phyloP scores from a whole-genome alignment of 2,113 vertebrate species.

The Haliaeetus leucogaster region DNA sequence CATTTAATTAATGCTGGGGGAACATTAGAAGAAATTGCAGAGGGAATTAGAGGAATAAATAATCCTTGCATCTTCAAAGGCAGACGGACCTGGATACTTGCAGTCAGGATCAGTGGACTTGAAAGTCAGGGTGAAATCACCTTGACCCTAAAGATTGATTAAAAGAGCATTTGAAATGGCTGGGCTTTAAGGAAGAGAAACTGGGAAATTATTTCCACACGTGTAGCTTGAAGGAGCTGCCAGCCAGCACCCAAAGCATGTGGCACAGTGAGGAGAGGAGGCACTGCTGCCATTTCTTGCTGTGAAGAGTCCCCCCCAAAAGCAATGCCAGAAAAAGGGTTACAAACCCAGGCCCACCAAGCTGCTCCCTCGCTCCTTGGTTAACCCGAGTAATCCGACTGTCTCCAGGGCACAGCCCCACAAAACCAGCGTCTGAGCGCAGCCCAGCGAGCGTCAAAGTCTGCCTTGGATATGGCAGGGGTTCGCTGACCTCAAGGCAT shows the following conservation, averaged over 20 bases:
- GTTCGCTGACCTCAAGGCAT: background rate
- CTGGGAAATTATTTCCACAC: background rate
- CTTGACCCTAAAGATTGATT: slow-evolving; percentile 2
- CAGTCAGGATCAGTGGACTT: slow-evolving; percentile 9
- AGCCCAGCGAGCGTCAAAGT: background rate
- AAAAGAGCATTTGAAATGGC: background rate
- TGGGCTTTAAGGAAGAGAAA: background rate
- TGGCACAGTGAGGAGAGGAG: accelerated
- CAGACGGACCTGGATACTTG: background rate
- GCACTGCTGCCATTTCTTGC: background rate
- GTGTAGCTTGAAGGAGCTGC: background rate
- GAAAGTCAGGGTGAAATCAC: slow-evolving; percentile 20
- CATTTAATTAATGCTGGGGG: background rate
- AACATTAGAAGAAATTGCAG: background rate
- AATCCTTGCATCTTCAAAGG: slow-evolving; percentile 41
- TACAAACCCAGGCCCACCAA: background rate
- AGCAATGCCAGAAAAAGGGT: background rate
- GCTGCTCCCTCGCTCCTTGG: background rate
- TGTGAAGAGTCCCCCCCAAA: background rate
- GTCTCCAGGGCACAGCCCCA: background rate
- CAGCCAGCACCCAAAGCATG: accelerated
- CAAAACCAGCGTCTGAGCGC: background rate
- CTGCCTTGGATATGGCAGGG: background rate
- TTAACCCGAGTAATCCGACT: accelerated
- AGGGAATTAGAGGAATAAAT: slow-evolving; percentile 45